Conservation (phyloP, 2,797 vertebrate genomes). For the Hipposideros larvatus region DNA sequence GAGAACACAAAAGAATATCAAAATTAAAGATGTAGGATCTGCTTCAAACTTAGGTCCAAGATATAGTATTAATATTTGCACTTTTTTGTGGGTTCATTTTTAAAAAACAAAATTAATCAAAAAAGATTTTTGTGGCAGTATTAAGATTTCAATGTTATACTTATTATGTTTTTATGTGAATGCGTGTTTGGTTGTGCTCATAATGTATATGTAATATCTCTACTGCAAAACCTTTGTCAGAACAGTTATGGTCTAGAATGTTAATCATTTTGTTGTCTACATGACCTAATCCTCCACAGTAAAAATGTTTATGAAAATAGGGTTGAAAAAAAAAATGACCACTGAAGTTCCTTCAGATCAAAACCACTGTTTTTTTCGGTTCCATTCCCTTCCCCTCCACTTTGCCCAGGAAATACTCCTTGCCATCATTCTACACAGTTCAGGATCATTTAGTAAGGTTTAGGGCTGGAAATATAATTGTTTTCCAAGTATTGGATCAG, state of each 20-base stretch:
- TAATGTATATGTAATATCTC: neutral
- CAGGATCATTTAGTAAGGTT: neutral
- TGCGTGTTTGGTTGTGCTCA: neutral
- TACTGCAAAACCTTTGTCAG: constrained; percentile 9
- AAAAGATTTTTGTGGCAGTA: constrained; percentile 13
- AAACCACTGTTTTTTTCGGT: neutral
- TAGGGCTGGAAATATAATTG: neutral
- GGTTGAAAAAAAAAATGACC: neutral
- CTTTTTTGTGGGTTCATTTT: neutral
- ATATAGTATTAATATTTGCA: neutral
- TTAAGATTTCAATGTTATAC: constrained; percentile 36
- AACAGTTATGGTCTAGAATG: neutral
- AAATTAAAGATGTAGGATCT: neutral
- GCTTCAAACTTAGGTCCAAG: constrained; percentile 11
- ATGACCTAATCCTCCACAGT: neutral
- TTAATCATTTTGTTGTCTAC: constrained; percentile 25
- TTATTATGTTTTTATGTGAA: neutral
- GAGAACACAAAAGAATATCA: constrained; percentile 48
- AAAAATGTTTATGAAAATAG: constrained; percentile 59
- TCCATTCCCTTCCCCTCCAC: neutral
- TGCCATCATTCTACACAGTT: neutral
- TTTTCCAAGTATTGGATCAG: constrained; percentile 2
- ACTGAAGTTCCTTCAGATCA: constrained; percentile 4
- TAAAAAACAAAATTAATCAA: constrained; percentile 44
- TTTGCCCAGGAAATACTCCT: neutral